Base-by-base conservation (phyloP, 2,113 vertebrate genomes). In the Melozone crissalis region DNA sequence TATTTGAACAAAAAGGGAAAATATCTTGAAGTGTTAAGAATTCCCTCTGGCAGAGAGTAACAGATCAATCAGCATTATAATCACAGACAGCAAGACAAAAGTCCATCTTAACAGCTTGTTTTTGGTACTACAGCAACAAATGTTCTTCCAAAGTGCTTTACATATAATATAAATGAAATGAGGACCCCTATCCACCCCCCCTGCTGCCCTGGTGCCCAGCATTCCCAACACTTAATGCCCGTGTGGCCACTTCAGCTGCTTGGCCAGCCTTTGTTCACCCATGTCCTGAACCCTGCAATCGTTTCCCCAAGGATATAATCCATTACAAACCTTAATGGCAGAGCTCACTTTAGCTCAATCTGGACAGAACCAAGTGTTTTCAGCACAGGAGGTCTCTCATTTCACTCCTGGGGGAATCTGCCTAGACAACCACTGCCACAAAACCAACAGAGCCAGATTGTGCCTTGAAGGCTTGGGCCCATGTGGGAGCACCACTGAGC, bases 201-300 rank as follows among this genome's bases (percentile, higher is more conserved):
- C 31, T 72, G 33, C 33, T 81, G 12, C 24, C 46, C 47, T 39
- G 24, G 18, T 89, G 47, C 35, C 54, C 71, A 69, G 39, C 11
- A 68, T 65, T 85, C 24, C 43, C 52, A 61, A 41, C 44, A 51
- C 5, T 51, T 74, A 49, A 77, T 31, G 59, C 27, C 18, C 13
- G 0, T 28, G 18, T 82, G 33, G 11, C 52, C 24, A 4, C 52
- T 77, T 89, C 68, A 47, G 20, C 46, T 73, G 13, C 44, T 52
- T 46, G n/a, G 7, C 31, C 41, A 63, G 57, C 26, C 49, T 75
- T 84, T 84, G 57, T 37, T 89, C 81, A 87, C 4, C 9, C 19
- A 5, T 0, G 1, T 76, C 37, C 30, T 2, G 0, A 91, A 31
- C 27, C 8, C 46, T 61, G 44, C 1, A 5, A 13, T 57, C 39